Percentiles rank a stretch among this genome's conserved stretches.
These are phyloP conservation scores for Porites lutea DNA, from an alignment of 64 coral and sea anemone species.

Conservation along the genomic window DNA sequence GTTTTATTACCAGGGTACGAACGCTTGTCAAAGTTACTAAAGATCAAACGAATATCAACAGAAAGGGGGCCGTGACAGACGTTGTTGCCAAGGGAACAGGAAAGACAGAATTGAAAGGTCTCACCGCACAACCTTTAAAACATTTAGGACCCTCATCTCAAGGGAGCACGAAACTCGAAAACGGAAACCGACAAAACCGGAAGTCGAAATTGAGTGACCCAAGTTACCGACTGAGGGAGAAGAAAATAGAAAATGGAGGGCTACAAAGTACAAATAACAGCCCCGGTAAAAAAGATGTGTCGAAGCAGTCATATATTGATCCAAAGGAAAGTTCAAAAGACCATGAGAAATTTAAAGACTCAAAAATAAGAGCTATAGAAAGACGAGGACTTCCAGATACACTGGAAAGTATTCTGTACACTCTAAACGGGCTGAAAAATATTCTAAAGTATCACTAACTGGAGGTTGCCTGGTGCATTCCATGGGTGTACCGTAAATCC, in stretches of 20 bases:
- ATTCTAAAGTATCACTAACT: not conserved
- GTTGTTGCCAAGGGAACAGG: not conserved
- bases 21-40: conserved; percentile 57
- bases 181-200: not conserved
- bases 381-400: conserved; percentile 16
- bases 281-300: not conserved
- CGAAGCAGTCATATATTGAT: conserved; percentile 10
- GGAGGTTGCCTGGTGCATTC: too few species aligned
- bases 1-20: conserved; percentile 66
- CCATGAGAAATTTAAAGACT: not conserved
- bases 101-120: not conserved
- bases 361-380: not conserved
- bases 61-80: not conserved
- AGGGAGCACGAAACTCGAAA: not conserved
- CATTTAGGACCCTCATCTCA: not conserved
- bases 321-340: not conserved
- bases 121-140: not conserved
- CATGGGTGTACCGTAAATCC: too few species aligned
- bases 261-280: not conserved
- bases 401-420: conserved; percentile 26
- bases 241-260: not conserved
- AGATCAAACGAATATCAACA: conserved; percentile 13
- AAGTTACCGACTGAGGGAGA: not conserved
- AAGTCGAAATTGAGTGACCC: not conserved
- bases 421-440: conserved; percentile 17